Evolutionary conservation across 2,797 vertebrate genomes (phyloP).

Genomic region (Prunella strophiata): DNA sequence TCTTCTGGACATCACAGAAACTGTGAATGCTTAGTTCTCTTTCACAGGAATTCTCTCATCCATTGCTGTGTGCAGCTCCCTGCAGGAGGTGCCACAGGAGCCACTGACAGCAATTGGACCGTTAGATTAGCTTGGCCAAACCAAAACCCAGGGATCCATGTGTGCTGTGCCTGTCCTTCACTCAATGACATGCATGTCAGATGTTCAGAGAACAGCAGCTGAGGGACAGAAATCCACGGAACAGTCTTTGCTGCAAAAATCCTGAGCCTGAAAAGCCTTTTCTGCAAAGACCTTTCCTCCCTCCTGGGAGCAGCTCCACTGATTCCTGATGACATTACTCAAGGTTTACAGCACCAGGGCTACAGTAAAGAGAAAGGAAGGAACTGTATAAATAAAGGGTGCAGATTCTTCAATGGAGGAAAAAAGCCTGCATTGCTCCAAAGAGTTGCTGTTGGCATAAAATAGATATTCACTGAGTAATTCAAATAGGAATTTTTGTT

Average conservation of each 20-base stretch:
- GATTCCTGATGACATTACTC: neutral
- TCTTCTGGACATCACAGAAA: constrained; percentile 24
- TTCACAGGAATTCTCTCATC: neutral
- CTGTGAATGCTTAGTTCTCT: neutral
- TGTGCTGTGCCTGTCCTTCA: neutral
- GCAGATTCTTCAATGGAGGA: neutral
- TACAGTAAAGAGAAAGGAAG: neutral
- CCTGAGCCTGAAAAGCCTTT: neutral
- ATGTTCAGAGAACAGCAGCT: neutral
- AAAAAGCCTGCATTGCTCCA: neutral
- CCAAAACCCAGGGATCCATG: accelerated
- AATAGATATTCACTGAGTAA: neutral
- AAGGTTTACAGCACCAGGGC: neutral
- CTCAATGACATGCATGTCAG: neutral
- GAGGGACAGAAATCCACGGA: neutral
- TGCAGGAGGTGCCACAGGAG: neutral
- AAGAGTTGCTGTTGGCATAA: neutral
- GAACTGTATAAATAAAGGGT: neutral
- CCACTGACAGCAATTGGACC: neutral
- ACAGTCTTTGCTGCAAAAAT: neutral
- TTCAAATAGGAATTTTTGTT: neutral
- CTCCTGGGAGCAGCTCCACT: neutral
- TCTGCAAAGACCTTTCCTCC: neutral
- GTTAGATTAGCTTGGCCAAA: neutral
- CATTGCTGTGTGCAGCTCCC: neutral